Conservation (phyloP, 2,888 invertebrate genomes). For the Omphaloscelis lunosa region DNA sequence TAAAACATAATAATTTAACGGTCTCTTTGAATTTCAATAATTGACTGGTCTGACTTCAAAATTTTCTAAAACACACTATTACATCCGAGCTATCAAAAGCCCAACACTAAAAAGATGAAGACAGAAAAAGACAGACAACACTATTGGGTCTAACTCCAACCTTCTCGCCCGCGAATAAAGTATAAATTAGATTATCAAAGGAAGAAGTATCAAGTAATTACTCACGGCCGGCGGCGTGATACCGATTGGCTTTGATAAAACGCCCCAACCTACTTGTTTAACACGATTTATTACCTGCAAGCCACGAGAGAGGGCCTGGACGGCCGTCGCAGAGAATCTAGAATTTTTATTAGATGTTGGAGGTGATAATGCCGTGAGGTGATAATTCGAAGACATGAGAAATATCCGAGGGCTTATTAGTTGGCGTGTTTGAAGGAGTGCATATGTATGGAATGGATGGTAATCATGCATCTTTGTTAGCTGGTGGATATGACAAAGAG, state of each 20-base stretch:
- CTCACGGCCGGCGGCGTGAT: constrained; percentile 86
- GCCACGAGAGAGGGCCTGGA: constrained; percentile 82
- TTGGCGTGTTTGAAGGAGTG: background rate
- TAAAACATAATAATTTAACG: constrained; percentile 26
- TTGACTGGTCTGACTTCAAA: constrained; percentile 42
- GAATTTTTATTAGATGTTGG: constrained; percentile 67
- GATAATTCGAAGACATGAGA: constrained; percentile 39
- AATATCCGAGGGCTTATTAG: constrained; percentile 22
- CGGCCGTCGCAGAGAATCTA: constrained; percentile 70
- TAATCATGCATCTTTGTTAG: background rate
- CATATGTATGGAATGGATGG: constrained; percentile 1
- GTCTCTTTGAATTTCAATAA: constrained; percentile 33
- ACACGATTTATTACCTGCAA: constrained; percentile 90
- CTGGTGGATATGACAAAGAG: constrained; percentile 5
- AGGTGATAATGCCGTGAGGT: constrained; percentile 57
- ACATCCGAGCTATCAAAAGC: constrained; percentile 61
- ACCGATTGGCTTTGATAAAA: constrained; percentile 90
- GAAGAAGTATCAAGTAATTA: constrained; percentile 81
- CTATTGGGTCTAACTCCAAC: constrained; percentile 44
- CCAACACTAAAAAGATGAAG: constrained; percentile 68
- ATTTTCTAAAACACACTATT: constrained; percentile 60
- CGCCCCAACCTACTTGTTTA: constrained; percentile 90
- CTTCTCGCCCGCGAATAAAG: constrained; percentile 44
- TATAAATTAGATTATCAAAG: constrained; percentile 58
- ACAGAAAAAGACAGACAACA: constrained; percentile 66